phyloP scores from a whole-genome alignment of 2,888 invertebrate species.

The Linnaemya tessellans region DNA sequence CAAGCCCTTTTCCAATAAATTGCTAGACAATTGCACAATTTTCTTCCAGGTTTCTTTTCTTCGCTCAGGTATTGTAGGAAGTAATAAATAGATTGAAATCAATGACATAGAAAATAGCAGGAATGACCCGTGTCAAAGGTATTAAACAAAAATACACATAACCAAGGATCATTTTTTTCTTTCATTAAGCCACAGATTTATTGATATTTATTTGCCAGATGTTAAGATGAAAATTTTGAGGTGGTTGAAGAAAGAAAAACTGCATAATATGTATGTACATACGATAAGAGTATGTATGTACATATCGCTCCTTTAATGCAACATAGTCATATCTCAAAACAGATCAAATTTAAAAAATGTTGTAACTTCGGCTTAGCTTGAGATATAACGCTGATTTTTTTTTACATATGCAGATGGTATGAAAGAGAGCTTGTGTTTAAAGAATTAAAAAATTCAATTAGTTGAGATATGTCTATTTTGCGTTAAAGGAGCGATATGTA shows the following conservation, averaged over 20 bases:
- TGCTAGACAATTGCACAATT: conserved; percentile 80
- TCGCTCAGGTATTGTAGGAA: conserved; percentile 27
- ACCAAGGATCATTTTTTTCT: conserved; percentile 10
- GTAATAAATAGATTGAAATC: conserved; percentile 26
- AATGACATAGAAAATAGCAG: conserved; percentile 25
- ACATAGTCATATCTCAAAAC: too few species aligned
- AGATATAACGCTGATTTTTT: too few species aligned
- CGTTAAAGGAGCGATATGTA: too few species aligned
- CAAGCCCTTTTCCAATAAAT: conserved; percentile 78
- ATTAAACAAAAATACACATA: conserved; percentile 16
- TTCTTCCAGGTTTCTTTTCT: conserved; percentile 61
- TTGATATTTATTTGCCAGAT: background rate
- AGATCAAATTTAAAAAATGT: too few species aligned
- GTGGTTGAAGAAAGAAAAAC: conserved; percentile 28
- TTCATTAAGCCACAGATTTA: conserved; percentile 37
- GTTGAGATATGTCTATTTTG: too few species aligned
- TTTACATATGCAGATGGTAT: too few species aligned
- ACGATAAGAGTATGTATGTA: too few species aligned
- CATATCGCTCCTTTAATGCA: too few species aligned
- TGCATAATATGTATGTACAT: conserved; percentile 16
- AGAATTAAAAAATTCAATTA: too few species aligned
- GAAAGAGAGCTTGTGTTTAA: too few species aligned
- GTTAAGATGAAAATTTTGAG: conserved; percentile 27
- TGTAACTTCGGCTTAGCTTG: too few species aligned
- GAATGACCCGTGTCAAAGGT: conserved; percentile 66